Evolutionary conservation across 2,797 vertebrate species (phyloP), one percentile per base, ranked within the genome.

Genomic region (Anomalospiza imberbis): DNA sequence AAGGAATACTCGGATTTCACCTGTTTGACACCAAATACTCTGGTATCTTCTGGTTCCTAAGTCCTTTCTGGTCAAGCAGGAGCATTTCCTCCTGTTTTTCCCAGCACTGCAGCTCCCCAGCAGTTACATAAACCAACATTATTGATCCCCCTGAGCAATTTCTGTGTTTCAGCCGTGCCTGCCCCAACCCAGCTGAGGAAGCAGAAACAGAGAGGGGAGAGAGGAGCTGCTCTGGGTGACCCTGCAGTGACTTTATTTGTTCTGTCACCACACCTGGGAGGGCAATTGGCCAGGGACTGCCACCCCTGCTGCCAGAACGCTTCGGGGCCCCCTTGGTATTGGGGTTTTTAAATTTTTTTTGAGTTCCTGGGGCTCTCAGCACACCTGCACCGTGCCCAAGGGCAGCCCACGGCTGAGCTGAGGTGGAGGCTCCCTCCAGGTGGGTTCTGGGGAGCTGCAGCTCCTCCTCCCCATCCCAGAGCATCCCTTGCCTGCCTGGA

Each of bases 1-100:
- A 31, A 25, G 21, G 4, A 47, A 32, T 1, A 4, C 4, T 12
- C 16, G 2, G 75, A n/a, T n/a, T 2, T 1, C 7, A 2, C 29
- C 13, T 1, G 2, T 61, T 61, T 61, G 4, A 32, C 32, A 25
- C 9, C 16, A 4, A 12, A 32, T 3, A 3, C 3, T 26, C 28
- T 12, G 72, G 0, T 6, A 0, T 12, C 22, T 17, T 2, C 40
- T 31, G 26, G 1, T 44, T 24, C 31, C 24, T 32, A 38, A 7
- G 31, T 44, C 20, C 2, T 8, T 48, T 24, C 42, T 58, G 54
- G 10, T 31, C 26, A 4, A 22, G 6, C 19, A 2, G 40, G 13
- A 34, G 19, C 53, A 0, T 55, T 70, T 50, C 22, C 48, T 25
- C 32, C 26, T 21, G 12, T 17, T 60, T 84, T 26, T 32, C 40